A percentile compares a stretch with the other conserved stretches of the same genome.
Evolutionary conservation across 2,113 vertebrate species (phyloP).

Genomic region (Pardalotus punctatus): DNA sequence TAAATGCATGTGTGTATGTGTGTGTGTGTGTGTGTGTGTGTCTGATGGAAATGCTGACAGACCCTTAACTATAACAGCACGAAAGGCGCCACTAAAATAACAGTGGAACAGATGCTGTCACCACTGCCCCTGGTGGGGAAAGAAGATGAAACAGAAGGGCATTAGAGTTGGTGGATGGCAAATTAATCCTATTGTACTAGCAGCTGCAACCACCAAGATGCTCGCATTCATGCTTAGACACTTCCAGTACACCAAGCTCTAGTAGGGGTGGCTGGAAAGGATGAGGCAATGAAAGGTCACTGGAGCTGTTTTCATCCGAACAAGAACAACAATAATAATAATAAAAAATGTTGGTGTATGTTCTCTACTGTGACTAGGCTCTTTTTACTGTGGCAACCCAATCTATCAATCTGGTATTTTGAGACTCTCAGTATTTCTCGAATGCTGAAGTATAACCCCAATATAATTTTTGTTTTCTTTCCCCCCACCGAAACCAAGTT

Average conservation of each 20-base stretch:
- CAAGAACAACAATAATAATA: not conserved
- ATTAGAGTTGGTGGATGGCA: constrained; percentile 72
- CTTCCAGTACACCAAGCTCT: constrained; percentile 61
- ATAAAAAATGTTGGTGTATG: not conserved
- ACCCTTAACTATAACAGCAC: constrained; percentile 62
- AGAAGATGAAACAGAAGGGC: constrained; percentile 79
- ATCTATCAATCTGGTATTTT: not conserved
- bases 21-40: not conserved
- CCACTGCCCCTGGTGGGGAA: constrained; percentile 78
- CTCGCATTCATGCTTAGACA: constrained; percentile 53
- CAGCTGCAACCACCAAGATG: constrained; percentile 62
- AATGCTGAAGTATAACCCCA: not conserved
- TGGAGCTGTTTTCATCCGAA: constrained; percentile 48
- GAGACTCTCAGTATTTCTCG: not conserved
- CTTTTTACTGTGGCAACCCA: not conserved
- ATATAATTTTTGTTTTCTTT: not conserved
- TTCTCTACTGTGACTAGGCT: constrained; percentile 3
- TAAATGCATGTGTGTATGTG: not conserved
- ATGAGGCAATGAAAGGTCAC: constrained; percentile 67
- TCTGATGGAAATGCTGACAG: constrained; percentile 63
- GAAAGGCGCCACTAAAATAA: constrained; percentile 71
- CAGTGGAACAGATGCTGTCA: constrained; percentile 75
- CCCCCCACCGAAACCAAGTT: not conserved
- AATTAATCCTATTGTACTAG: constrained; percentile 73
- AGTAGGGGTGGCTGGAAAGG: constrained; percentile 56